Base-by-base conservation (phyloP, 2,888 invertebrate species). In the Hartigia nigra region DNA sequence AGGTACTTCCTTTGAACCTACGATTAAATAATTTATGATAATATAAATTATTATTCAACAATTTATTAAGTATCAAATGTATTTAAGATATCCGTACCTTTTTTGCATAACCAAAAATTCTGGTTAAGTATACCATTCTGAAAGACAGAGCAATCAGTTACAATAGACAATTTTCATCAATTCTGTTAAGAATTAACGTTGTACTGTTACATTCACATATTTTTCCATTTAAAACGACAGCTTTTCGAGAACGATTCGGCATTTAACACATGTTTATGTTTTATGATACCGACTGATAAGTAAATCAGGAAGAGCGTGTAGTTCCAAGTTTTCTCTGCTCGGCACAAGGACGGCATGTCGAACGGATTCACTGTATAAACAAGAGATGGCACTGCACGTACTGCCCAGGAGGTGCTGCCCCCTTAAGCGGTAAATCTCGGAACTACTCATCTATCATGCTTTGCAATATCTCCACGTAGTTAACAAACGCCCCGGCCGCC, bases 121-220 rank as follows among this genome's bases (percentile, higher is more conserved):
- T 91, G 69, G 92, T 89, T 78, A 93, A 82, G 35, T 93, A 91
- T 69, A 94, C 94, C 94, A 94, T 94, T 78, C 82, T 85, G 31
- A 72, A 31, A 12, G 32, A 31, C 32, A 34, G 4, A 23, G 14
- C 9, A 55, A 23, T 55, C 55, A 55, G 5, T 23, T 55, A 55
- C 23, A 55, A 55, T 2, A 55, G 23, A 55, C 23, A 55, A 55
- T 55, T 55, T 55, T 23, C 23, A 23, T 23, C 9, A 55, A 2
- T 55, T 55, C 23, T 23, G 23, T 9, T 55, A 55, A 9, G 23
- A 23, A 55, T 55, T 55, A 55, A 9, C 23, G 9, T 55, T 55
- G 23, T 55, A 55, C n/a, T n/a, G n/a, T n/a, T n/a, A n/a, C n/a
- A n/a, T n/a, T n/a, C n/a, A n/a, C n/a, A n/a, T n/a, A n/a, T n/a